A percentile compares a stretch with the other conserved stretches of the same genome.
Evolutionary conservation across 37 sponge, comb jelly and placozoan genomes (phyloP).

Genomic region (Cliona cf. orientalis): DNA sequence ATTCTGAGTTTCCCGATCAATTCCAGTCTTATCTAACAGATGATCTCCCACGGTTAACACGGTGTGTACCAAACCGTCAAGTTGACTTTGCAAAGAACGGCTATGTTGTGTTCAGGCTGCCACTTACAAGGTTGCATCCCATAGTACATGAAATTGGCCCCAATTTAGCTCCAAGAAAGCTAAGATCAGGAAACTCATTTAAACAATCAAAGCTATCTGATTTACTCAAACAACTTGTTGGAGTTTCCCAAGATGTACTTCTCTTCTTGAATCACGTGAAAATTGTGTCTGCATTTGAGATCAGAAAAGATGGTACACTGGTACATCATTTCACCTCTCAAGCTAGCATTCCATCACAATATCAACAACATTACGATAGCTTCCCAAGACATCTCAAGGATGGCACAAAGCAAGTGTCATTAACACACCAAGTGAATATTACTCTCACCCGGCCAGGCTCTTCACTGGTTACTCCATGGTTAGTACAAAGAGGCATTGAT

Average conservation of each 20-base stretch:
- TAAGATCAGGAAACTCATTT: conserved; percentile 1
- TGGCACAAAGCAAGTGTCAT: neutral
- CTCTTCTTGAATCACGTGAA: conserved; percentile 60
- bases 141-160: neutral
- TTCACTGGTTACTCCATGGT: conserved; percentile 11
- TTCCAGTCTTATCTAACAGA: conserved; percentile 51
- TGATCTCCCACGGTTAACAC: conserved; percentile 15
- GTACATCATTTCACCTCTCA: conserved; percentile 26
- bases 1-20: conserved; percentile 44
- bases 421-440: neutral
- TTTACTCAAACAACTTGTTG: conserved; percentile 6
- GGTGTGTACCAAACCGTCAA: conserved; percentile 11
- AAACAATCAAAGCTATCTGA: neutral
- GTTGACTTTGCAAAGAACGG: conserved; percentile 19
- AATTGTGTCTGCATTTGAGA: conserved; percentile 64
- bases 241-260: conserved; percentile 36
- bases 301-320: conserved; percentile 33
- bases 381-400: neutral
- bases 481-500: conserved; percentile 26
- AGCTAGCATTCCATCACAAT: conserved; percentile 1
- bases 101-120: conserved; percentile 62
- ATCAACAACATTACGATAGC: neutral
- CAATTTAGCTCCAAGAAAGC: neutral
- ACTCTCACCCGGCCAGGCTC: neutral
- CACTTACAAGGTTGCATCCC: conserved; percentile 30